Evolutionary conservation across 2,888 invertebrate genomes (phyloP), one percentile per base, ranked within the genome.

Genomic region (Phlogophora meticulosa): DNA sequence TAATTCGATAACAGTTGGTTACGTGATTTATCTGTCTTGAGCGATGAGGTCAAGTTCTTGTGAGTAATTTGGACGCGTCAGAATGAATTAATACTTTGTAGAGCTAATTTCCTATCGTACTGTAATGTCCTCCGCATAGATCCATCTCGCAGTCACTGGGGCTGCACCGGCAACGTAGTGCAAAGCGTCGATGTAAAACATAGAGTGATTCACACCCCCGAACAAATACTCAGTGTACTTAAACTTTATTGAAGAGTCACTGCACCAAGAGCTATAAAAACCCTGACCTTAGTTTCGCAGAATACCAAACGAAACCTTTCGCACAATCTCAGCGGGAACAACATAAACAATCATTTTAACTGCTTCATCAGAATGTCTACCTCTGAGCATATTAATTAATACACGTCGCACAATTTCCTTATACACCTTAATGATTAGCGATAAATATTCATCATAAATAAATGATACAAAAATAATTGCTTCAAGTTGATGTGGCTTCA

Each of bases 121-220:
- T 75, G 53, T 68, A 55, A 45, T 48, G 67, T 77, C 65, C 61
- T 68, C 81, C 78, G 81, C 81, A 86, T 85, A 87, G 86, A 87
- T 85, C 84, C 81, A 87, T 87, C 85, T 87, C 83, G 72, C 46
- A 74, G 74, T 70, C 70, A 68, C 78, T 78, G 78, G 73, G 77
- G 76, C 79, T 85, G 76, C 85, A 80, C 75, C 72, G 58, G 73
- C 80, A 77, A 71, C 81, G 77, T 80, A 84, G 86, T 87, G 88
- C 85, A 83, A 85, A 86, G 86, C 61, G 58, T 79, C 72, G 58
- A 85, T 79, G 72, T 79, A 69, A 63, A 61, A 55, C 49, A 56
- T 64, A 75, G 85, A 86, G 86, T 57, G 34, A 78, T 59, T 82
- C 55, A 57, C 49, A 81, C 81, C 72, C 63, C 63, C 56, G 17